Percentiles rank a stretch among this genome's conserved stretches.
Conservation (phyloP, 1,140 invertebrate genomes). For the Lepidurus couesii region DNA sequence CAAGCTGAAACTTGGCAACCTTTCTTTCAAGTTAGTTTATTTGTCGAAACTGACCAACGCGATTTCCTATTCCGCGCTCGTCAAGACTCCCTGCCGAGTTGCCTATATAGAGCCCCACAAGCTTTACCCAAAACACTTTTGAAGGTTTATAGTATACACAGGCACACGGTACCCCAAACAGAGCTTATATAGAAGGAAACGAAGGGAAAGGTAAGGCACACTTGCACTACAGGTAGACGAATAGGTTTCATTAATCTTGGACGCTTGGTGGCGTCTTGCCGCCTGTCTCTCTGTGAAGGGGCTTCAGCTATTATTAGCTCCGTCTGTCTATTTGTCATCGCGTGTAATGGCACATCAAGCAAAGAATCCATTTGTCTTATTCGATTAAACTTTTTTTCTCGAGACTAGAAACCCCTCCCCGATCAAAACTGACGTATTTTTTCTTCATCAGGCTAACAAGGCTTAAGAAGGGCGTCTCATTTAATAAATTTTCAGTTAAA, state of each 20-base stretch:
- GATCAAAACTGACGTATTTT: too few species aligned
- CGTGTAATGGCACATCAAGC: neutral
- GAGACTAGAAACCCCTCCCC: too few species aligned
- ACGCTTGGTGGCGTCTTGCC: neutral
- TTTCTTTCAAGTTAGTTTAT: neutral
- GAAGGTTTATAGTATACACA: neutral
- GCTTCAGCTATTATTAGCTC: neutral
- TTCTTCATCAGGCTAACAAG: too few species aligned
- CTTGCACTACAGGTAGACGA: neutral
- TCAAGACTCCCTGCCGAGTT: neutral
- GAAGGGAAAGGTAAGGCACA: slow-evolving; percentile 14
- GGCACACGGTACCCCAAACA: neutral
- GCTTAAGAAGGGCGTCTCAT: too few species aligned
- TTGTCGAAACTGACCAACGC: neutral
- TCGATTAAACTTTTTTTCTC: neutral
- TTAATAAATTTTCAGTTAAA: too few species aligned
- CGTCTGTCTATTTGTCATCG: slow-evolving; percentile 2
- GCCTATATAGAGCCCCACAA: neutral
- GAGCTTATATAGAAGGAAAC: neutral
- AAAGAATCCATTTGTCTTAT: neutral
- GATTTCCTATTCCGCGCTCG: neutral
- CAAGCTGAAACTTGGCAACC: too few species aligned
- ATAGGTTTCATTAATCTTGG: slow-evolving; percentile 1
- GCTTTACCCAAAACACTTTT: neutral
- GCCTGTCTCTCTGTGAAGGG: neutral